Conservation (phyloP, 2,888 invertebrate species). For the Apamea monoglypha region DNA sequence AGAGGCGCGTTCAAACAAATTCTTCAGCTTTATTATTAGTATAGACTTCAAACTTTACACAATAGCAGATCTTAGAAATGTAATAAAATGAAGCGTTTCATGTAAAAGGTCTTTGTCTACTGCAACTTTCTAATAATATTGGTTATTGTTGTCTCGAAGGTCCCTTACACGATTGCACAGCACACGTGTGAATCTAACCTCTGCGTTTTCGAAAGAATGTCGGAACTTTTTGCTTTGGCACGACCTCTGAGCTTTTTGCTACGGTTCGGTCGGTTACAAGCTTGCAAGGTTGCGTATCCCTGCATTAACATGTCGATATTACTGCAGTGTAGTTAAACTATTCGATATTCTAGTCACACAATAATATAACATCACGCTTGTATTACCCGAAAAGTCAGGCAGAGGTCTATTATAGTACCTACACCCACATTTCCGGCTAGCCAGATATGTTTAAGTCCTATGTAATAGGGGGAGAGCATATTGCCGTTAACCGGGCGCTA, state of each 20-base stretch:
- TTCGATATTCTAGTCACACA: conserved; percentile 7
- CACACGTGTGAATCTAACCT: conserved; percentile 16
- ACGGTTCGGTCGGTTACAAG: conserved; percentile 16
- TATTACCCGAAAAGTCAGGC: background rate
- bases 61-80: conserved; percentile 3
- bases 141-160: conserved; percentile 27
- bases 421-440: background rate
- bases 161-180: background rate
- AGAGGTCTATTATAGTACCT: background rate
- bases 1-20: background rate
- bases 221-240: conserved; percentile 13
- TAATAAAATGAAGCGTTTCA: conserved; percentile 20
- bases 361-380: background rate
- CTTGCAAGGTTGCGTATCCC: conserved; percentile 41
- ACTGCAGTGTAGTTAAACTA: conserved; percentile 11
- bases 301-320: conserved; percentile 33
- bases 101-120: conserved; percentile 9
- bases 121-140: conserved; percentile 9
- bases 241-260: conserved; percentile 29
- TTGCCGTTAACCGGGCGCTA: background rate
- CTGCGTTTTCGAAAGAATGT: conserved; percentile 20
- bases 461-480: background rate
- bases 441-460: background rate
- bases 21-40: background rate
- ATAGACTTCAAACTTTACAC: background rate